Conservation (phyloP, 2,888 invertebrate genomes). For the Schizotus pectinicornis region DNA sequence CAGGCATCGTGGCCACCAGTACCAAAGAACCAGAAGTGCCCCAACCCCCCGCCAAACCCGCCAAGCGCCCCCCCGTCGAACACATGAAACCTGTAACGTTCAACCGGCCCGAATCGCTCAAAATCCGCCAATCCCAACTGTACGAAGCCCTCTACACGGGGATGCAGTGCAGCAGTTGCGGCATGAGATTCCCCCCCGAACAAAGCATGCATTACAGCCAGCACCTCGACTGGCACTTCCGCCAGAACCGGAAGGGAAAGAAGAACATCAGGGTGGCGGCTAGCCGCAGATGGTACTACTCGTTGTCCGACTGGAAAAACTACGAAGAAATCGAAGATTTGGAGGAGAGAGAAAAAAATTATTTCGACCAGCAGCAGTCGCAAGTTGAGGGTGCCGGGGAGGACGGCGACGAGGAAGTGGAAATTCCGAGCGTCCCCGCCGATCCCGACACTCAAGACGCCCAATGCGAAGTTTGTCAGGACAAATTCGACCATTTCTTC, state of each 20-base stretch:
- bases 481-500: slow-evolving; percentile 93
- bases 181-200: slow-evolving; percentile 90
- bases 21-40: slow-evolving; percentile 41
- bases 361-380: slow-evolving; percentile 75
- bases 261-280: slow-evolving; percentile 84
- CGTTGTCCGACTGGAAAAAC: slow-evolving; percentile 89
- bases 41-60: slow-evolving; percentile 21
- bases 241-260: slow-evolving; percentile 88
- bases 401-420: slow-evolving; percentile 65
- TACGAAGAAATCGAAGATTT: slow-evolving; percentile 93
- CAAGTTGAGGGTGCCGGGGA: slow-evolving; percentile 65
- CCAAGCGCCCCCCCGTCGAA: slow-evolving; percentile 43
- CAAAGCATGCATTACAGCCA: slow-evolving; percentile 89
- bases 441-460: slow-evolving; percentile 69
- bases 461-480: slow-evolving; percentile 88
- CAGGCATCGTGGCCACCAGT: slow-evolving; percentile 69
- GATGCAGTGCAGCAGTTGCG: slow-evolving; percentile 96
- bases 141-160: slow-evolving; percentile 80
- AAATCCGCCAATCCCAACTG: slow-evolving; percentile 75
- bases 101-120: slow-evolving; percentile 73
- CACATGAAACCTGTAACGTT: slow-evolving; percentile 70
- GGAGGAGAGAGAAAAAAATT: slow-evolving; percentile 89
- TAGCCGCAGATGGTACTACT: slow-evolving; percentile 89
- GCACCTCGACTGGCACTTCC: slow-evolving; percentile 99
- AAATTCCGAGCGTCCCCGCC: slow-evolving; percentile 75